Evolutionary conservation across 2,113 vertebrate genomes (phyloP), one percentile per base, ranked within the genome.

Genomic region (Alethe diademata): DNA sequence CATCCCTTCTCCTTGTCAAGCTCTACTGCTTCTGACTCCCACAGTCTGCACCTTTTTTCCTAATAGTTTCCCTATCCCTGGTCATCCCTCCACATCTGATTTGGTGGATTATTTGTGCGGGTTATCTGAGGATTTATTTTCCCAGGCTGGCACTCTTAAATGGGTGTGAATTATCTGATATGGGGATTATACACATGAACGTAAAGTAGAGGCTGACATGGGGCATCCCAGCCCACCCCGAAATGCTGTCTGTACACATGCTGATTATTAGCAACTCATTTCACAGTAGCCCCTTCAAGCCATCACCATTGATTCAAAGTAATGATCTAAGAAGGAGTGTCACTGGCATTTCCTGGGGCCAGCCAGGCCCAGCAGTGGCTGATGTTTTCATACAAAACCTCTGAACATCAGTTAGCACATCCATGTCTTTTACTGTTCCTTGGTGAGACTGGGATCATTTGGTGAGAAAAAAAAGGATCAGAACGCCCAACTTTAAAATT

Each of bases 81-180:
- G 88, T 66, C 91, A 88, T 83, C 60, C 92, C 11, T 3, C 47
- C 88, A 67, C 86, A 67, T 93, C 88, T 86, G 94, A 96, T 86
- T 71, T 92, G 72, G 62, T 88, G 79, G 72, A 84, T 95, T 92
- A 92, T 91, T 95, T 93, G 79, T n/a, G 69, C 0, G 0, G 91
- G 92, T 96, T 95, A 95, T 96, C 88, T 95, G 75, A 93, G 86
- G 94, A 94, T 96, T 97, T 97, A 62, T 94, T 96, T 90, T 94
- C 92, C 83, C 51, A 71, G 67, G 56, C 79, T 93, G 78, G 88
- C 56, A 80, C 64, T 83, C 71, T 90, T 93, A 96, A 96, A 97
- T 88, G 94, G 56, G 35, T 93, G 56, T 92, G 88, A 94, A 94
- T 95, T 97, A 94, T 92, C 94, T 97, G 95, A 93, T 95, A 95